These are phyloP conservation scores for Aethina tumida DNA, from an alignment of 1,140 invertebrate genomes.

Conservation along the genomic window DNA sequence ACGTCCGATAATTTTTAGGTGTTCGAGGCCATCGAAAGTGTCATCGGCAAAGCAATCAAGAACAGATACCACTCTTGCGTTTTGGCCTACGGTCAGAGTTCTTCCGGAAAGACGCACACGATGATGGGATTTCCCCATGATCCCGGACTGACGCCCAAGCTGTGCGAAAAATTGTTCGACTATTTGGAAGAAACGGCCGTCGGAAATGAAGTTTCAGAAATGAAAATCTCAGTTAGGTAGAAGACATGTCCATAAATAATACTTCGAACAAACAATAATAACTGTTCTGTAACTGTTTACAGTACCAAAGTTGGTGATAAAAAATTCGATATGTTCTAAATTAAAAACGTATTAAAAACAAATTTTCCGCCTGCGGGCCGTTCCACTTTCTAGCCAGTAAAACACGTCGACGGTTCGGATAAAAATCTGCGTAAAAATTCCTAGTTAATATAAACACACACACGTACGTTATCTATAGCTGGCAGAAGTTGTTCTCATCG, in stretches of 20 bases:
- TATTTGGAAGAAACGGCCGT: conserved; percentile 28
- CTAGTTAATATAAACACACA: too few species aligned
- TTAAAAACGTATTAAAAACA: background rate
- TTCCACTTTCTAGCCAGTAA: too few species aligned
- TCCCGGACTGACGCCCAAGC: conserved; percentile 42
- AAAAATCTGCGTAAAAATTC: too few species aligned
- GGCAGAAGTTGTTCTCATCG: conserved; percentile 7
- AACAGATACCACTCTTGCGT: conserved; percentile 52
- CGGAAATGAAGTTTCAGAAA: conserved; percentile 18
- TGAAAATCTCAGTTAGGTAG: conserved; percentile 28
- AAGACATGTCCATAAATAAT: background rate
- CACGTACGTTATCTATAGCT: background rate
- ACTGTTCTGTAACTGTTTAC: background rate
- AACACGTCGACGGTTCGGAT: too few species aligned
- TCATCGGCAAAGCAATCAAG: conserved; percentile 47
- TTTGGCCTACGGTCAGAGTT: conserved; percentile 71
- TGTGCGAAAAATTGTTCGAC: conserved; percentile 35
- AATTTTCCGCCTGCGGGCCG: background rate
- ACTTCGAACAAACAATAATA: background rate
- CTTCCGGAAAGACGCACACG: conserved; percentile 69
- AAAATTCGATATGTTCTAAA: conserved; percentile 1
- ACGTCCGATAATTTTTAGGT: conserved; percentile 40
- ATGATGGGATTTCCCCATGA: conserved; percentile 57
- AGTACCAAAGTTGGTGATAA: conserved; percentile 9
- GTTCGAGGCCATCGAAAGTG: conserved; percentile 53